phyloP scores from a whole-genome alignment of 2,113 vertebrate genomes.

The Chelonoidis abingdonii region DNA sequence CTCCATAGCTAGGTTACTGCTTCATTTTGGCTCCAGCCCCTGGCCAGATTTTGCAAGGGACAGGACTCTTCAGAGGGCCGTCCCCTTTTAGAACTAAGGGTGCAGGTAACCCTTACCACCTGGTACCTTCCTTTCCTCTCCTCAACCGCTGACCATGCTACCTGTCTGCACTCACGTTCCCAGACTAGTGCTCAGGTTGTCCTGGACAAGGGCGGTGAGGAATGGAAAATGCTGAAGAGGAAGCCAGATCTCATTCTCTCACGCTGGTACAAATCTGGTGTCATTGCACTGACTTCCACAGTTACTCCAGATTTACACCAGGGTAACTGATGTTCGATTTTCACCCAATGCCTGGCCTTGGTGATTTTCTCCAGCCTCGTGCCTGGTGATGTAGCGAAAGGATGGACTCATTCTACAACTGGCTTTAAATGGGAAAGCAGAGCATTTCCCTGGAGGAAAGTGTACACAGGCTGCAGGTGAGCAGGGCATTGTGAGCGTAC shows the following conservation, averaged over 20 bases:
- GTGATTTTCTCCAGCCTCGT: neutral
- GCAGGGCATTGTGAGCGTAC: rapidly evolving
- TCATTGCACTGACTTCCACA: neutral
- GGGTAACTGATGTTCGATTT: rapidly evolving
- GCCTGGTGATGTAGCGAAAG: neutral
- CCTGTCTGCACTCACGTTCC: too few relatives aligned
- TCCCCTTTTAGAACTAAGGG: neutral
- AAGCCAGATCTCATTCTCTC: neutral
- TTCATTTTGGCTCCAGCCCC: neutral
- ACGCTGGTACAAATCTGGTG: rapidly evolving
- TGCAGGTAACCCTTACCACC: neutral
- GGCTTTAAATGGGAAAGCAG: neutral
- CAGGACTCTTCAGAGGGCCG: neutral
- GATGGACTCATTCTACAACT: neutral
- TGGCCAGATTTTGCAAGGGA: neutral
- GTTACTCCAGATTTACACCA: rapidly evolving
- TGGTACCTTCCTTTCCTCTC: neutral
- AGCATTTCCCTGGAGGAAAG: neutral
- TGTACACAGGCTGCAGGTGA: rapidly evolving
- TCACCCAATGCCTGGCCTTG: rapidly evolving
- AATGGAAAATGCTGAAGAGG: neutral
- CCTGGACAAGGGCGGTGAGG: neutral
- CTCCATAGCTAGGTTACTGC: neutral
- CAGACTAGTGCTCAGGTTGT: neutral
- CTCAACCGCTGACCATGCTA: neutral